Base-by-base conservation (phyloP, 2,797 vertebrate species). In the Pitangus sulphuratus region DNA sequence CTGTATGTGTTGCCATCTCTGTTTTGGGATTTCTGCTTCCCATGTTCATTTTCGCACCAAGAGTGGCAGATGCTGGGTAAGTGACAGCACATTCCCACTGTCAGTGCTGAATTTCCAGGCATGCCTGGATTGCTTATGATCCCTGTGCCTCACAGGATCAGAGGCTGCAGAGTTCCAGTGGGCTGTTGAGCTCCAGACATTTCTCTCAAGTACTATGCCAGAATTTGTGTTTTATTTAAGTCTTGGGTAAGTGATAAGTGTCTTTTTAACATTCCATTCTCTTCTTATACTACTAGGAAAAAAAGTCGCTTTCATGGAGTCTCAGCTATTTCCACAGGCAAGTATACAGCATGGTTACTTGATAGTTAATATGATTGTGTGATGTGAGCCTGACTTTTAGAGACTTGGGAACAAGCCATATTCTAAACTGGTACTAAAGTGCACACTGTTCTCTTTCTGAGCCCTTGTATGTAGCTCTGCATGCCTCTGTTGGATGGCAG, bases 101-200 rank as follows among this genome's bases (percentile, higher is more conserved):
- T 90, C 90, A 24, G 10, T 74, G 42, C 61, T 95, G 80, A 71
- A 76, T 87, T 97, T 62, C 54, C 78, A 88, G 85, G 93, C 80
- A 58, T 79, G 93, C 70, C 37, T 70, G 84, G 57, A 72, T 74
- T 87, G 70, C 13, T 62, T 14, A 8, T 40, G 35, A 35, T 77
- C 22, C 42, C 30, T 11, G 11, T 84, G 44, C 58, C 61, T 94
- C 84, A 28, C 58, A 37, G 89, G 58, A 65, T 64, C 83, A n/a
- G 45, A 58, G 31, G 20, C 6, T 78, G 17, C 35, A 79, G 90
- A 84, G 47, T 69, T 85, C 31, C 66, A 93, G 50, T 71, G 51
- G 64, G n/a, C 47, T 92, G 77, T 54, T 95, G 61, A 84, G 24
- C 82, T 92, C 50, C 47, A 82, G 79, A 68, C 0, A 0, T 90